Evolutionary conservation across 2,888 invertebrate species (phyloP).

Genomic region (Pachymerium ferrugineum): DNA sequence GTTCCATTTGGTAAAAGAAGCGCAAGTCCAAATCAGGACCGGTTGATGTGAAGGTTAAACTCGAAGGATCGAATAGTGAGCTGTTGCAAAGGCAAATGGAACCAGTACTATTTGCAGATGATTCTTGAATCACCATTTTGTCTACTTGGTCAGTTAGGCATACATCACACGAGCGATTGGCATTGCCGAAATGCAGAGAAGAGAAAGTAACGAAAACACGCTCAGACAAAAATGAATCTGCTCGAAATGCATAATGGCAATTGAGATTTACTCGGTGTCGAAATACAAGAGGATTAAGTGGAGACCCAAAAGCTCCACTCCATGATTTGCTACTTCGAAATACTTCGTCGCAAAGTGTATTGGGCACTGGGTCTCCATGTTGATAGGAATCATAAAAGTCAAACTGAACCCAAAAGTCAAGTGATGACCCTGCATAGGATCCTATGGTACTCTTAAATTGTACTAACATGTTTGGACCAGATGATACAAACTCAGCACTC

Average conservation of each 20-base stretch:
- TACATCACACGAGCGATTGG: slow-evolving; percentile 36
- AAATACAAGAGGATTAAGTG: slow-evolving; percentile 79
- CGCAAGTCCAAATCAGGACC: slow-evolving; percentile 21
- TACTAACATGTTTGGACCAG: slow-evolving; percentile 76
- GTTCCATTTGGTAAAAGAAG: background rate
- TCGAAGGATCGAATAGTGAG: slow-evolving; percentile 30
- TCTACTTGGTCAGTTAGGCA: slow-evolving; percentile 39
- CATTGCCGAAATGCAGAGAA: slow-evolving; percentile 37
- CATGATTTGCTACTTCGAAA: slow-evolving; percentile 78
- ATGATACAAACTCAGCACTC: slow-evolving; percentile 85
- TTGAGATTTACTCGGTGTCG: slow-evolving; percentile 59
- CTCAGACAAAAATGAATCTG: slow-evolving; percentile 40
- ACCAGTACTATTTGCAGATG: slow-evolving; percentile 35
- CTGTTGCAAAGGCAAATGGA: slow-evolving; percentile 34
- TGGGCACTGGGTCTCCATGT: slow-evolving; percentile 72
- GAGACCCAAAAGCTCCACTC: slow-evolving; percentile 67
- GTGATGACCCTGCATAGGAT: slow-evolving; percentile 84
- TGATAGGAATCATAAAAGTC: slow-evolving; percentile 88
- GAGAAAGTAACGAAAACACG: slow-evolving; percentile 41
- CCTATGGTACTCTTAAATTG: slow-evolving; percentile 87
- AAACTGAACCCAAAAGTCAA: slow-evolving; percentile 91
- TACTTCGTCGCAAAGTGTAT: slow-evolving; percentile 78
- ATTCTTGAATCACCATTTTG: slow-evolving; percentile 38
- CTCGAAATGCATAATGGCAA: slow-evolving; percentile 44
- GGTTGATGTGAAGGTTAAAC: no score